These are phyloP conservation scores for Orientallactaga sibirica DNA, from an alignment of 2,797 vertebrate species.

Conservation along the genomic window DNA sequence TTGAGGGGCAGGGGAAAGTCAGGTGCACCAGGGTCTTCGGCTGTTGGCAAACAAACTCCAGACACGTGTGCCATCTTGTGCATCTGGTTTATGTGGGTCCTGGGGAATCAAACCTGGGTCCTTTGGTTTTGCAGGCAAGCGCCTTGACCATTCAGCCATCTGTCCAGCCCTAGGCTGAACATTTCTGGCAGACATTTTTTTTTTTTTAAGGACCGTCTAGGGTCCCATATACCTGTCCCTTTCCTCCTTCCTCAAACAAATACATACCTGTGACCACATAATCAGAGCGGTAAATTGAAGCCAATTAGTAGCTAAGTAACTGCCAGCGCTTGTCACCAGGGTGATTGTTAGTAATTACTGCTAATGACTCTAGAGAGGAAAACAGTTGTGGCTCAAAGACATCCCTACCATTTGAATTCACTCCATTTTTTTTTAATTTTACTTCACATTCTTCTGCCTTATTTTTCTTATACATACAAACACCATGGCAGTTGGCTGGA, in stretches of 20 bases:
- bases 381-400: slow-evolving; percentile 81
- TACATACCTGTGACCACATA: slow-evolving; percentile 80
- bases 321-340: slow-evolving; percentile 82
- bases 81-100: no score
- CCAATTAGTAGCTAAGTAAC: slow-evolving; percentile 80
- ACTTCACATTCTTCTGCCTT: not conserved
- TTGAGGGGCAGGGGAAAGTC: no score
- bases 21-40: no score
- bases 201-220: not conserved
- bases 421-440: not conserved
- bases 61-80: no score
- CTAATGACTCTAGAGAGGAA: slow-evolving; percentile 85
- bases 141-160: no score
- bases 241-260: slow-evolving; percentile 50
- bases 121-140: no score
- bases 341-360: slow-evolving; percentile 86
- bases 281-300: slow-evolving; percentile 82
- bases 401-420: slow-evolving; percentile 65
- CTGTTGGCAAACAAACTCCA: no score
- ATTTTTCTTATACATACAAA: slow-evolving; percentile 48
- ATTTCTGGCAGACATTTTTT: not conserved
- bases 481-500: not conserved
- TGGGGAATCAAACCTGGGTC: no score
- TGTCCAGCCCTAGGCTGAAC: not conserved
- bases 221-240: slow-evolving; percentile 53